Evolutionary conservation across 2,888 invertebrate genomes (phyloP), one percentile per base, ranked within the genome.

Genomic region (Portevinia maculata): DNA sequence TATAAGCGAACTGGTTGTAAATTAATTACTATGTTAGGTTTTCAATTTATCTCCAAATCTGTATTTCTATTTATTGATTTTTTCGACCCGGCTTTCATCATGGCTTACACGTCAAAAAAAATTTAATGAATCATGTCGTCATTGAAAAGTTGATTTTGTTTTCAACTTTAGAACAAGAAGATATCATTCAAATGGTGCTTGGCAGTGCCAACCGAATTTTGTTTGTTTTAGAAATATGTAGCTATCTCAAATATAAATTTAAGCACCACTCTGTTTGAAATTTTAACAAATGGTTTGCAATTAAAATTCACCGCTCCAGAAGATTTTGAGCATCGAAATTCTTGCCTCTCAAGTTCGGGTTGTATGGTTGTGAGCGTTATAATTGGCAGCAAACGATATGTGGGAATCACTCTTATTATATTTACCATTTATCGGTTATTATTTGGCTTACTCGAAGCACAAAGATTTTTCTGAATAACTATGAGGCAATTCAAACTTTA

Each of bases 161-260:
- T 32, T 30, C 11, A 39, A 46, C 28, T 55, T 30, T 13, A 34
- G 50, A 71, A 70, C 41, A 67, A 60, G 5, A 60, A 62, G 69
- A 60, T 48, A 48, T 60, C 64, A 71, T 78, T 71, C 17, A 32
- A 60, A 74, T 48, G 60, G 79, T 79, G 79, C 79, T 79, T 67
- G 79, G 73, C 74, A 79, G 79, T 79, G 53, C 79, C 79, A 79
- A 79, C 79, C 79, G 74, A 67, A 79, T 79, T n/a, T 67, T 60
- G 64, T 44, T 19, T 34, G 21, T 7, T n/a, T 57, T 65, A 46
- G 1, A 19, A 7, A 13, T 13, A 24, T 39, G 19, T 13, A 6
- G 13, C 2, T 9, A 46, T 11, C 6, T 24, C 41, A 15, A n/a
- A n/a, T 32, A 21, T n/a, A 48, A 48, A 24, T 62, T 62, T 62